Evolutionary conservation across 2,888 invertebrate genomes (phyloP), one percentile per base, ranked within the genome.

Genomic region (Resseliella maxima): DNA sequence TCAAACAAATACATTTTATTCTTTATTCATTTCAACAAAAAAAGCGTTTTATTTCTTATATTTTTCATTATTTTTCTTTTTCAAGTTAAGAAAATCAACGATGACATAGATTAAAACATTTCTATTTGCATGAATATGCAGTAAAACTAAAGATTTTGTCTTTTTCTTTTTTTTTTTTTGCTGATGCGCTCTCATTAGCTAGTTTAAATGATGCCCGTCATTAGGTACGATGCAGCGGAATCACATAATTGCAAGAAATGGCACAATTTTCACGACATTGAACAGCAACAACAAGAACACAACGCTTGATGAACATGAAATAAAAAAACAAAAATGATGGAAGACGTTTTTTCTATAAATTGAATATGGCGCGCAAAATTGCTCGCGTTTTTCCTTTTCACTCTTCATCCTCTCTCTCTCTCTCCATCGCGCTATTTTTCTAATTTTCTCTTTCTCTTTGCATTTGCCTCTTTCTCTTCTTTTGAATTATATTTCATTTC

Each of bases 361-460:
- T 72, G 35, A 72, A 72, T 72, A 72, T 72, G 72, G 72, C 72
- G 35, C 72, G 35, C 72, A 31, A 72, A 72, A 72, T 72, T 72
- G 72, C 31, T 35, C 72, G 31, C 72, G 31, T 72, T 72, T 12
- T 24, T 24, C 15, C 15, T 18, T 2, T 50, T 50, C 18, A 12
- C 12, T 41, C 41, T 5, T 41, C 5, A 41, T 41, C 12, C 12
- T 12, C 12, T 41, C 12, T 12, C 12, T 41, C 41, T 41, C 12
- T 21, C 8, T 50, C 18, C 3, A 10, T 50, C 18, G 59, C 24
- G 15, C 8, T 50, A 18, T 24, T 59, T 24, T 59, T 59, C 18
- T 50, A 59, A 59, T 24, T 59, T 3, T 18, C 15, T 15, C 46
- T 8, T 50, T 50, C 6, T 50, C 15, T 8, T 18, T 8, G 46